Evolutionary conservation across 2,888 invertebrate genomes (phyloP).

Genomic region (Ganaspis brasiliensis): DNA sequence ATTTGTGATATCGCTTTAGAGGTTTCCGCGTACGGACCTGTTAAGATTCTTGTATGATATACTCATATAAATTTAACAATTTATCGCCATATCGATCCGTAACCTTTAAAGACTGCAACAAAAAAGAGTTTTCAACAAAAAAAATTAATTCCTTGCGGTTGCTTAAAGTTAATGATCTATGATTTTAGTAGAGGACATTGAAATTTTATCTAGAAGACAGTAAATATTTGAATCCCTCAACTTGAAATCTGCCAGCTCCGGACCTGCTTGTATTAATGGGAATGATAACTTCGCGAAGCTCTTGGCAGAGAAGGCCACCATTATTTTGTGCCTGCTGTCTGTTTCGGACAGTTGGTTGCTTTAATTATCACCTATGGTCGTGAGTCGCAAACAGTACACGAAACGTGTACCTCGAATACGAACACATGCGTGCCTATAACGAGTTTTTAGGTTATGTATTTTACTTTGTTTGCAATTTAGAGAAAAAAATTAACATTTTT

Average conservation of each 20-base stretch:
- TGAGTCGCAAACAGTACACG: constrained; percentile 31
- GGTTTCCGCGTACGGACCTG: neutral
- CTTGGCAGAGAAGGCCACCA: constrained; percentile 33
- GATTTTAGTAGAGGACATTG: no score
- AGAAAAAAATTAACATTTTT: no score
- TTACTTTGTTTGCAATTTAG: neutral
- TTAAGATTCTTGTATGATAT: neutral
- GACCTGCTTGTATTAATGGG: constrained; percentile 27
- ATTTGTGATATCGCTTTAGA: neutral
- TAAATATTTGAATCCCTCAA: constrained; percentile 7
- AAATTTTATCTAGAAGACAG: neutral
- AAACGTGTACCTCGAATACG: constrained; percentile 22
- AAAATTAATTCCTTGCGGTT: no score
- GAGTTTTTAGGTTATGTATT: constrained; percentile 23
- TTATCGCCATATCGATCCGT: neutral
- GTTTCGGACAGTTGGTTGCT: constrained; percentile 39
- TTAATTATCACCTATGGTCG: constrained; percentile 38
- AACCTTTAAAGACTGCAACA: neutral
- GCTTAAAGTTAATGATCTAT: no score
- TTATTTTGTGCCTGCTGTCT: constrained; percentile 31
- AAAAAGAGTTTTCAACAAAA: no score
- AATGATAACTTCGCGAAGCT: constrained; percentile 25
- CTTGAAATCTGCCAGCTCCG: constrained; percentile 28
- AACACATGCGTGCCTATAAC: constrained; percentile 8
- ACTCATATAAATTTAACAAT: neutral